Evolutionary conservation across 1,140 invertebrate genomes (phyloP).

Genomic region (Drosophila quadrilineata): DNA sequence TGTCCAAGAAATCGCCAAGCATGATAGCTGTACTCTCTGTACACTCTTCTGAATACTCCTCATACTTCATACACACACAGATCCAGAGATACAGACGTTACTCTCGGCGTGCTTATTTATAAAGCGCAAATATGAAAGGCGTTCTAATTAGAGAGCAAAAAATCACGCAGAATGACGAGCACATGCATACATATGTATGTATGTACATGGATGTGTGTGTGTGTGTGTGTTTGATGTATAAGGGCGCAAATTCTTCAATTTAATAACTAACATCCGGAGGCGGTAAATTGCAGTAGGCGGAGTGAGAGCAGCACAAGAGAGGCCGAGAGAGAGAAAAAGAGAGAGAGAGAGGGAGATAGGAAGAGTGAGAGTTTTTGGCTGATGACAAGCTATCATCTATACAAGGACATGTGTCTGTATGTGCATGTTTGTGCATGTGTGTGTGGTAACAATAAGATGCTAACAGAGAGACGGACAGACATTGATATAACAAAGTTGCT

Average conservation of each 20-base stretch:
- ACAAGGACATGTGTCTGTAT: background rate
- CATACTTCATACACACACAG: background rate
- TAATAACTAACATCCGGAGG: conserved; percentile 73
- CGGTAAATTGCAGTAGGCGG: conserved; percentile 13
- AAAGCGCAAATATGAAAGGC: conserved; percentile 55
- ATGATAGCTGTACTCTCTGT: no score
- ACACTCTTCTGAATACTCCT: no score
- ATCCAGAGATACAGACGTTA: background rate
- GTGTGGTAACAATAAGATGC: conserved; percentile 46
- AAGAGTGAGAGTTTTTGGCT: no score
- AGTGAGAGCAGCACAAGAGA: background rate
- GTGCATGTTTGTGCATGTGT: conserved; percentile 11
- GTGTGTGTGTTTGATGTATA: background rate
- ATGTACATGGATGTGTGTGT: background rate
- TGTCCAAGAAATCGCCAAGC: no score
- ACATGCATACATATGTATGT: background rate
- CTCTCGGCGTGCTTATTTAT: conserved; percentile 20
- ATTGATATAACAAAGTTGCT: conserved; percentile 21
- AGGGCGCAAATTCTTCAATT: conserved; percentile 75
- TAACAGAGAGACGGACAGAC: conserved; percentile 9
- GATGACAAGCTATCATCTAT: no score
- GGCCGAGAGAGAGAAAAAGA: background rate
- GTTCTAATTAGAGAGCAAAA: conserved; percentile 77
- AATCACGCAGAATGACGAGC: conserved; percentile 61
- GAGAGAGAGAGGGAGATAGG: background rate